Base-by-base conservation (phyloP, 2,888 invertebrate genomes). In the Eupithecia tripunctaria region DNA sequence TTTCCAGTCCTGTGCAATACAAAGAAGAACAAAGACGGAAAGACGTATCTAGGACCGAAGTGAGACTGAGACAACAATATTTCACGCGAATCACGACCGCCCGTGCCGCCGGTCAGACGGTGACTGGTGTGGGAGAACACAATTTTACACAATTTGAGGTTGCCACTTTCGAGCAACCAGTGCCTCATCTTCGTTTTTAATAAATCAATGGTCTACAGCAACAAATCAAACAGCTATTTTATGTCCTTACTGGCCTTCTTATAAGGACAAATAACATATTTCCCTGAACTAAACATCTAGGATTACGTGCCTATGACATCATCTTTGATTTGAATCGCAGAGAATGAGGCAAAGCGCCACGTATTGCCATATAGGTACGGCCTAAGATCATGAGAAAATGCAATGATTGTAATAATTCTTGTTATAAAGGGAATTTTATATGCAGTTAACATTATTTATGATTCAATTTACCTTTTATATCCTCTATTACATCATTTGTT, bases 241-340 rank as follows among this genome's bases (percentile, higher is more conserved):
- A 36, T 63, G 10, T 63, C 18, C 12, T 21, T n/a, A 32, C 21
- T 36, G n/a, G 8, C 15, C 27, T 60, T 29, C 60, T 18, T 60
- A 63, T 36, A 36, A n/a, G 63, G 32, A 63, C 21, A 63, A 36
- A 63, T 64, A 41, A 14, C 36, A 64, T 38, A 14, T 38, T 62
- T 68, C 64, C 64, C 38, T 38, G 12, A 64, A 41, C 64, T 64
- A 25, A 38, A 41, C 38, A 36, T 62, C 32, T 64, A 32, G 38
- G 1, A 64, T 64, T 41, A 25, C 38, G 25, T 38, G 14, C 38
- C 21, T 64, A 64, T 64, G 64, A 64, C 76, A 77, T 71, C 51
- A 66, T 59, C 4, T 51, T 51, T 51, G 69, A 72, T 76, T 76
- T 51, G 67, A 76, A 77, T 76, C 76, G 71, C 51, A 62, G 65